Evolutionary conservation across 2,113 vertebrate genomes (phyloP), one percentile per base, ranked within the genome.

Genomic region (Oceanites oceanicus): DNA sequence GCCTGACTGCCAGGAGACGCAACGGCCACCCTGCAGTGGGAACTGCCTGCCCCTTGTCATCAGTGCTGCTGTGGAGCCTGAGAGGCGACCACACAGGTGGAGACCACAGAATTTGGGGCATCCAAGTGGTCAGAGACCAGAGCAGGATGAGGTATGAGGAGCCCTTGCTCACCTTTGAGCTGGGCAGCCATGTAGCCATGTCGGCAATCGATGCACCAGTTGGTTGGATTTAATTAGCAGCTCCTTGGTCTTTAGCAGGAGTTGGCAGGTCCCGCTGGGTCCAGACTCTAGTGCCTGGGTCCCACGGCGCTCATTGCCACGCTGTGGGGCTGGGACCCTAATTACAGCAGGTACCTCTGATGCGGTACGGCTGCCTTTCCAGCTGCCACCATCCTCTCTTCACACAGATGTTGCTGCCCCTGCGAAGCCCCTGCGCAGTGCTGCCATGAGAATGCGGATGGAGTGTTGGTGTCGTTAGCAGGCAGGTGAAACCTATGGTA

Each of bases 371-470:
- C 18, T 92, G 62, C 66, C 23, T 83, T 79, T 56, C 62, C 40
- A 53, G 70, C 25, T 68, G 71, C 81, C 9, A 2, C 66, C 10
- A 10, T 67, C 21, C 23, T 56, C 27, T 62, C 19, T 58, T 88
- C 63, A 6, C 1, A 0, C 2, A 5, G 36, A 9, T 47, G 27
- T 73, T 61, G 38, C 74, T 88, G 58, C n/a, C 30, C 8, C 34
- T 6, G 6, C 2, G 2, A 86, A 86, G 38, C 59, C 7, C 2
- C 25, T 45, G 40, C 5, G 8, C 15, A 34, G 36, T 47, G 36
- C 56, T 77, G 15, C 72, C 1, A 0, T 2, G 76, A 68, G 56
- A 81, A 74, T 13, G 26, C 0, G 1, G 23, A 29, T 2, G 2
- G 40, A 47, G 6, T 30, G 22, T 68, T 58, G 61, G 17, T 75